Percentiles rank a stretch among this genome's conserved stretches.
Conservation (phyloP, 1,140 invertebrate genomes). For the Globodera rostochiensis region DNA sequence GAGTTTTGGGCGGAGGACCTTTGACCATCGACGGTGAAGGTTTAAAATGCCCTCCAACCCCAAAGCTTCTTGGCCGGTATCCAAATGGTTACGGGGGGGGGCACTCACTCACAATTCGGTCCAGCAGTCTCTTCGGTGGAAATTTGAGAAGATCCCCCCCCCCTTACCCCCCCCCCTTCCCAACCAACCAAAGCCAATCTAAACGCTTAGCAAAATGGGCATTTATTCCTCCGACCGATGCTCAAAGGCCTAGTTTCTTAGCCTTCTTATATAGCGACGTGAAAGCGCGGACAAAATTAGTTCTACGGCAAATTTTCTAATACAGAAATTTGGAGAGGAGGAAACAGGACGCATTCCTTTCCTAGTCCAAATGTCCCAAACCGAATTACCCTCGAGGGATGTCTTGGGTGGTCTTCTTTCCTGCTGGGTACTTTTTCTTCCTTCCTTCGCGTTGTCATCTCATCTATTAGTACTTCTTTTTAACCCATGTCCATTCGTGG, state of each 20-base stretch:
- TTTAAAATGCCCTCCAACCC: background rate
- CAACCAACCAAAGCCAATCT: background rate
- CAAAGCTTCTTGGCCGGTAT: too few relatives aligned
- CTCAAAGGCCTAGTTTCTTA: too few relatives aligned
- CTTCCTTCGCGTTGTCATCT: background rate
- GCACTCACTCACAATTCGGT: background rate
- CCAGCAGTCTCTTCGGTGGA: background rate
- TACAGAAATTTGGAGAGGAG: background rate
- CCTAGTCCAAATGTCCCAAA: background rate
- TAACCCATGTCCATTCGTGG: conserved; percentile 10
- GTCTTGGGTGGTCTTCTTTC: background rate
- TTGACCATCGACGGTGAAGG: background rate
- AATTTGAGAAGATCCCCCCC: background rate
- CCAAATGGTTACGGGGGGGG: too few relatives aligned
- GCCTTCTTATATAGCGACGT: too few relatives aligned
- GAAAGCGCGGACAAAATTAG: too few relatives aligned
- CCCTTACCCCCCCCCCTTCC: too few relatives aligned
- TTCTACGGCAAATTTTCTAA: background rate
- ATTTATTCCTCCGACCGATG: background rate
- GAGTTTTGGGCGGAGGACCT: background rate
- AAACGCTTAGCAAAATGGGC: background rate
- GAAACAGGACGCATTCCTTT: background rate
- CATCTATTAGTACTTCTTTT: conserved; percentile 11
- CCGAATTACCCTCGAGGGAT: background rate
- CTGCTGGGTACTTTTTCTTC: background rate